Base-by-base conservation (phyloP, 2,797 vertebrate genomes). In the Squalus acanthias region DNA sequence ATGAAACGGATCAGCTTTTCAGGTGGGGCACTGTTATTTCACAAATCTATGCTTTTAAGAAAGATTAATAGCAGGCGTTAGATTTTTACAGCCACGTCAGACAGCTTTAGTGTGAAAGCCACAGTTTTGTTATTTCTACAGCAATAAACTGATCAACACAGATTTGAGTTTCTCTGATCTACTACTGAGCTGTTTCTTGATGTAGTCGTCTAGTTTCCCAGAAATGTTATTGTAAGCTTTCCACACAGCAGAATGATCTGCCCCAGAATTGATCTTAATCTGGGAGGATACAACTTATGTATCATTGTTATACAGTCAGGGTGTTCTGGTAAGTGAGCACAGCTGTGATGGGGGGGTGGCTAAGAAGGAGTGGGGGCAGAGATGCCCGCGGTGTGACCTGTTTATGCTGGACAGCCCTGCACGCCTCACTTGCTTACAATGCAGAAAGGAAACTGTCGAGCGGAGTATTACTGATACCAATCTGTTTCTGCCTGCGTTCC, bases 401-500 rank as follows among this genome's bases (percentile, higher is more conserved):
- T 46, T 93, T 69, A 69, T 69, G 63, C n/a, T 93, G n/a, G 91
- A 46, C n/a, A 0, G 20, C 26, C 2, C 63, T 93, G 63, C 63
- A 3, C 2, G 17, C 65, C 91, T 67, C 91, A 93, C 46, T 93
- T 69, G 65, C 91, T 93, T 46, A 82, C 79, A 82, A 39, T 46
- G 7, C 63, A 93, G 91, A 93, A 67, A 93, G 91, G 91, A 93
- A 69, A 93, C 20, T 9, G 65, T 46, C 1, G 22, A 46, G 91
- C 91, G 12, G 91, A 67, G 91, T 69, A 63, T 93, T 93, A 69
- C 91, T 46, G 91, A 93, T 93, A 93, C 91, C 7, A 46, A 93
- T 93, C 91, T 69, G 91, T 46, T 93, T 39, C 65, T 69, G 91
- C 0, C 8, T 93, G 63, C 67, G 65, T 69, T 93, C 91, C 67